These are phyloP conservation scores for Coreius guichenoti DNA, from an alignment of 2,797 vertebrate species.

Conservation along the genomic window DNA sequence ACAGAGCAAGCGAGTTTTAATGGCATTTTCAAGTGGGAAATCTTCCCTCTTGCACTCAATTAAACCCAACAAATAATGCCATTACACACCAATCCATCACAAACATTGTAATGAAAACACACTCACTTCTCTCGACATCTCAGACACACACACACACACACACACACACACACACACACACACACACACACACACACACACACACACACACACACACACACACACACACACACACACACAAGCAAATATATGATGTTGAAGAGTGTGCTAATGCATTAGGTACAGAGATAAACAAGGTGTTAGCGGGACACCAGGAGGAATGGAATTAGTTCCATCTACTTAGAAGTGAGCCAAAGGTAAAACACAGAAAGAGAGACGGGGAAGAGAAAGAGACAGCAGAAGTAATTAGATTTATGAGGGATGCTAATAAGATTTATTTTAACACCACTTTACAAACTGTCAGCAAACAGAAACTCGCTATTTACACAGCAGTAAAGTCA, in stretches of 20 bases:
- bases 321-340: slow-evolving; percentile 37
- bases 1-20: neutral
- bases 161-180: neutral
- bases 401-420: slow-evolving; percentile 39
- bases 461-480: neutral
- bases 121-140: neutral
- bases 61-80: slow-evolving; percentile 41
- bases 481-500: neutral
- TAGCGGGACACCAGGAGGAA: slow-evolving; percentile 21
- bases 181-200: neutral
- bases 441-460: slow-evolving; percentile 30
- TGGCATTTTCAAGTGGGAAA: slow-evolving; percentile 24
- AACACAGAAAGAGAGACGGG: neutral
- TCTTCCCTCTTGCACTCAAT: slow-evolving; percentile 19
- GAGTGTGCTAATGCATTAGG: slow-evolving; percentile 24
- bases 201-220: neutral
- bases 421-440: slow-evolving; percentile 32
- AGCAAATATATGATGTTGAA: slow-evolving; percentile 18
- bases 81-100: slow-evolving; percentile 46
- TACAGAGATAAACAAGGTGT: slow-evolving; percentile 43
- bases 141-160: neutral
- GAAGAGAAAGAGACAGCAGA: slow-evolving; percentile 26
- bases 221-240: neutral
- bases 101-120: slow-evolving; percentile 35
- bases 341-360: neutral